phyloP scores from a whole-genome alignment of 2,888 invertebrate species.

The Boloria selene region DNA sequence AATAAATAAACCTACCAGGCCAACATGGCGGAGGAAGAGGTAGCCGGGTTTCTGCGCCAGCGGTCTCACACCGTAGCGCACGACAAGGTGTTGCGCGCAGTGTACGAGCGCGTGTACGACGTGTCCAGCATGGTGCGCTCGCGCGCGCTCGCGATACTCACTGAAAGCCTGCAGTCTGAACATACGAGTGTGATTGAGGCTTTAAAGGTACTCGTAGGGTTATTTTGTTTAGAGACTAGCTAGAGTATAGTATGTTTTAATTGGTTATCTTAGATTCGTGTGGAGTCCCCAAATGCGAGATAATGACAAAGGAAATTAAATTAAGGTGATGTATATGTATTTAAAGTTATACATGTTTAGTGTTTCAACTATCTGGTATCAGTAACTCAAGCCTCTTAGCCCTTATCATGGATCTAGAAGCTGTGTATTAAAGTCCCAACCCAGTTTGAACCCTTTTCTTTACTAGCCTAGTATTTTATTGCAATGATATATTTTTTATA shows the following conservation, averaged over 20 bases:
- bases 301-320: no score
- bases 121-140: conserved; percentile 83
- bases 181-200: conserved; percentile 53
- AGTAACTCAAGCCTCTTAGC: no score
- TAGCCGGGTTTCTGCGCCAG: conserved; percentile 50
- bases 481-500: not conserved
- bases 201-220: conserved; percentile 47
- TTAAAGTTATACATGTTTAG: no score
- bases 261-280: no score
- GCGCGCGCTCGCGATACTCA: conserved; percentile 83
- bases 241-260: not conserved
- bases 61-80: conserved; percentile 60
- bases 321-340: no score
- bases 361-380: no score
- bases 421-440: no score
- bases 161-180: conserved; percentile 70
- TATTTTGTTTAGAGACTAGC: not conserved
- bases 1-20: conserved; percentile 39
- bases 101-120: conserved; percentile 80
- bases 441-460: not conserved
- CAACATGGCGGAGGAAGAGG: conserved; percentile 55
- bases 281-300: no score
- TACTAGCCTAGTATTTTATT: not conserved
- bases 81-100: conserved; percentile 68
- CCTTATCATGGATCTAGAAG: no score